Base-by-base conservation (phyloP, 1,140 invertebrate species). In the Dendroctonus valens region DNA sequence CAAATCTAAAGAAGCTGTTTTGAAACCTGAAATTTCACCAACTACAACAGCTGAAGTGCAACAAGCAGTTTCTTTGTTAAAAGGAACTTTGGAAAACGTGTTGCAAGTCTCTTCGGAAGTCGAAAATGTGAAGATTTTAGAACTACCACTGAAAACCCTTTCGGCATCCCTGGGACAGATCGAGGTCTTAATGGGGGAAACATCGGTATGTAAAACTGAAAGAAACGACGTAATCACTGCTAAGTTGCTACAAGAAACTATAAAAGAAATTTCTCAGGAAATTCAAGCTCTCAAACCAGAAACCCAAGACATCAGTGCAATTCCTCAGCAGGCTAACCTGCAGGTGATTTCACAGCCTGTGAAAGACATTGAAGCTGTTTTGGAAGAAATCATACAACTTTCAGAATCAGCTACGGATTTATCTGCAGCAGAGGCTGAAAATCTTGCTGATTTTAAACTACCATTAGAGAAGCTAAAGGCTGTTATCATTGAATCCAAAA, bases 31-130 rank as follows among this genome's bases (percentile, higher is more conserved):
- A 37, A 8, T 60, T 37, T 26, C 42, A 15, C 38, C 69, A 38
- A n/a, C 15, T 44, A n/a, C 59, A 57, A 51, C 42, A 46, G 26
- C 60, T 26, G 54, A 69, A 44, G 11, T 67, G 39, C 51, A 69
- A 60, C 37, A 61, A 40, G 63, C 70, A 12, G 15, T 69, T 40
- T 5, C 46, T n/a, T 14, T 39, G 9, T n/a, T 71, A 14, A 69
- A 69, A 41, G 50, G 51, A 38, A 14, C 50, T 12, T 40, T 63
- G 11, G 52, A 44, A 38, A 44, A 3, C 26, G 38, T 58, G 9
- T 0, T 59, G 6, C 38, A 37, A 2, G 12, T 14, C 46, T 44
- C 54, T 42, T 46, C 52, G 15, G 52, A 67, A 55, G 41, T 58
- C 5, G 12, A 57, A 41, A 58, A 7, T 64, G 26, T 58, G 0